Conservation (phyloP, 2,797 vertebrate genomes). For the Syncerus caffer region DNA sequence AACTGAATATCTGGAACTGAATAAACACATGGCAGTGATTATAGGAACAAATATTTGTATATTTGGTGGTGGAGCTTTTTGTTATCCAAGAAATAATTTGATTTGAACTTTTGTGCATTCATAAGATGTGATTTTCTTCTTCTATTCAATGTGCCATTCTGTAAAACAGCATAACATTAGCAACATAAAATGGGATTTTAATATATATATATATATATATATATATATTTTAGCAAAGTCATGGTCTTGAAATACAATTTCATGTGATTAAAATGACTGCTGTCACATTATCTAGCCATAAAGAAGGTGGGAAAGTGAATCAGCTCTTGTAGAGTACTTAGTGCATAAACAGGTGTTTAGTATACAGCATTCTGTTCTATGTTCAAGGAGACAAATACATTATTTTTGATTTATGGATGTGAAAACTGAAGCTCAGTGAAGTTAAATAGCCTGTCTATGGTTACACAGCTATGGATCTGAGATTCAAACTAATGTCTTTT, state of each 20-base stretch:
- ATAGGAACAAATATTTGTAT: background rate
- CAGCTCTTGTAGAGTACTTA: background rate
- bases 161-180: background rate
- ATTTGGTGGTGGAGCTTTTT: background rate
- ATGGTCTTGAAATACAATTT: background rate
- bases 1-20: slow-evolving; percentile 71
- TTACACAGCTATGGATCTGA: background rate
- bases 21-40: background rate
- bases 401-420: background rate
- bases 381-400: background rate
- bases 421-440: background rate
- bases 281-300: background rate
- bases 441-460: background rate
- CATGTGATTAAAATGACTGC: background rate
- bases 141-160: background rate
- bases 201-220: background rate
- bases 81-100: background rate
- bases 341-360: background rate
- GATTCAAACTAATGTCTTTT: background rate
- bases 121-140: background rate
- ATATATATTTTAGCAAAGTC: background rate
- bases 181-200: background rate
- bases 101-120: background rate
- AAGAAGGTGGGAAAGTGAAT: background rate
- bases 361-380: background rate